Base-by-base conservation (phyloP, 35 echinoderm and acorn worm genomes). In the Apostichopus japonicus region DNA sequence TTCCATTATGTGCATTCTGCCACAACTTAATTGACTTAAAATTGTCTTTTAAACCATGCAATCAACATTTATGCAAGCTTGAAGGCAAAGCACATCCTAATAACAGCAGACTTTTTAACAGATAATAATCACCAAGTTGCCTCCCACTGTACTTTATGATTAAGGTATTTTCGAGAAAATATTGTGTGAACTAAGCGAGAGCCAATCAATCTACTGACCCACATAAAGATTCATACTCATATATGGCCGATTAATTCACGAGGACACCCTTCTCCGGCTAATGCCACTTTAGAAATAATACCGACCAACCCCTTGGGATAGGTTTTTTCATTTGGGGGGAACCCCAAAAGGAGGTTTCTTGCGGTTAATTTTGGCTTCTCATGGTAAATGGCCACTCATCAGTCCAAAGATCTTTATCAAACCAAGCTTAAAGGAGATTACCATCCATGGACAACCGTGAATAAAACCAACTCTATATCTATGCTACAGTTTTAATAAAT, bases 321-420 rank as follows among this genome's bases (percentile, higher is more conserved):
- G 78, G 23, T 80, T 84, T 84, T 57, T 58, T 84, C 55, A 84
- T 84, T 84, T 84, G 55, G 81, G 81, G 81, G 55, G 81, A 84
- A 84, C 81, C 54, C 81, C 53, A 23, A 57, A 55, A 58, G 81
- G 81, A 58, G 55, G 14, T 15, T 55, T 84, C 56, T 15, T 84
- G 79, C 79, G 55, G 55, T 57, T 84, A 84, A 84, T 84, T 84
- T 58, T 84, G 53, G 53, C 55, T 58, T 58, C 27, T 80, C 78
- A 44, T 80, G 54, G 33, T 80, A 52, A 27, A 53, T 80, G 78
- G 25, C 78, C 25, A 57, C 81, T 59, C 81, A 21, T 84, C 81
- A 84, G 81, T 80, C 78, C 25, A 80, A 14, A 80, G 11, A 13
- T 44, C 54, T 80, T 44, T 80, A 61, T 13, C 13, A 61, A 8